These are phyloP conservation scores for Sussaba pulchella DNA, from an alignment of 2,888 invertebrate species.

Conservation along the genomic window DNA sequence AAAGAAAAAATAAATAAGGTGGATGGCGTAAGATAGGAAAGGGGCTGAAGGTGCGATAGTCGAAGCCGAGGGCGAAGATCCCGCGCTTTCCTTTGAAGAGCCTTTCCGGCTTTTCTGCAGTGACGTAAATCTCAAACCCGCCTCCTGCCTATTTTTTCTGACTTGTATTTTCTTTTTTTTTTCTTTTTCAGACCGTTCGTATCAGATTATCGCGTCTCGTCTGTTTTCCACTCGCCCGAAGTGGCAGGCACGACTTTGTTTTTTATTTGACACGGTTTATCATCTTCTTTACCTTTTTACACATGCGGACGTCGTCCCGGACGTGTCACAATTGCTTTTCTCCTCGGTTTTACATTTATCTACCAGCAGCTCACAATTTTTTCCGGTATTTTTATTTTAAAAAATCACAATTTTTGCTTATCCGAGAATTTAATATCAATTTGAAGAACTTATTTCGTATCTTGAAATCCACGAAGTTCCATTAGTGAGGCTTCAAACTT, in stretches of 20 bases:
- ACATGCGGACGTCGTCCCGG: too few species aligned
- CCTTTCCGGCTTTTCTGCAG: constrained; percentile 5
- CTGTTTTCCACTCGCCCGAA: background rate
- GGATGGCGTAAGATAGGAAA: constrained; percentile 20
- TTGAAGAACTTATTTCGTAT: too few species aligned
- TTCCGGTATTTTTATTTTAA: too few species aligned
- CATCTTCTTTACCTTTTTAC: background rate
- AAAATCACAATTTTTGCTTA: too few species aligned
- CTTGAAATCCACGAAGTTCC: too few species aligned
- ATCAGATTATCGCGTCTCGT: background rate
- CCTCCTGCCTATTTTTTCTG: background rate
- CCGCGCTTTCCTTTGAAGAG: constrained; percentile 9
- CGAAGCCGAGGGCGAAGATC: constrained; percentile 13
- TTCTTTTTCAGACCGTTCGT: background rate
- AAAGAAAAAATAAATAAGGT: constrained; percentile 1
- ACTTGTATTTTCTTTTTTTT: too few species aligned
- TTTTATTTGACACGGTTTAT: background rate
- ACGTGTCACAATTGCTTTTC: too few species aligned
- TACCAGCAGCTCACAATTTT: background rate
- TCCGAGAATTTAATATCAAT: too few species aligned
- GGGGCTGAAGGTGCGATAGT: background rate
- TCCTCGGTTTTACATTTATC: background rate
- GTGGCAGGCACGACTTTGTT: background rate
- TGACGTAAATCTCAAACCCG: background rate
- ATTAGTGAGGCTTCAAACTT: too few species aligned